Base-by-base conservation (phyloP, 1,140 invertebrate species). In the Dendroctonus ponderosae region DNA sequence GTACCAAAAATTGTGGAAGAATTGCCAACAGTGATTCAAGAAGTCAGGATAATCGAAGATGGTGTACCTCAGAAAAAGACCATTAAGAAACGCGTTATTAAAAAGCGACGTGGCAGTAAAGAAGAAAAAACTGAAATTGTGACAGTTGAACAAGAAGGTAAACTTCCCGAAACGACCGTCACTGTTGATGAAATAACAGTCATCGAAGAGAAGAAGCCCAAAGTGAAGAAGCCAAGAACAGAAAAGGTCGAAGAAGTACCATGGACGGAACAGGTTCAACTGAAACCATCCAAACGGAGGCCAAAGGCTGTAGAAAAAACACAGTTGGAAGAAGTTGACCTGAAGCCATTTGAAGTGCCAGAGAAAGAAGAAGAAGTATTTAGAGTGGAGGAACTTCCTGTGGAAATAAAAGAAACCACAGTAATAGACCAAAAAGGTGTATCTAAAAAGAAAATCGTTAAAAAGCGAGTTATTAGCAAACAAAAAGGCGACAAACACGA, bases 271-370 rank as follows among this genome's bases (percentile, higher is more conserved):
- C 78, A 74, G 72, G 71, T 39, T 62, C 72, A 70, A 70, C 70
- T 73, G 53, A 73, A 54, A 57, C 71, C 66, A 14, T 12, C 12
- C 40, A 69, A 65, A 6, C 66, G 72, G 62, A 39, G 65, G 38
- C 43, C 57, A n/a, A 53, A 64, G 40, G 11, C 44, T 50, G 57
- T 61, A 8, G 78, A 81, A 71, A 78, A 81, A 62, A 76, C 77
- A 40, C 73, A 80, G 71, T 72, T 76, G n/a, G 80, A 82, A 72
- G 63, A 73, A 46, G 73, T 78, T 12, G 69, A 79, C 39, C 75
- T 71, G 4, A 67, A 71, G 69, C 46, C 48, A 69, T 49, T 62
- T 9, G 72, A 77, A 64, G 14, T 74, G n/a, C 69, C 70, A 11
- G 71, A 72, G 68, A 66, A 80, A 7, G 79, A 62, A 26, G 8